A percentile compares a stretch with the other conserved stretches of the same genome.
phyloP scores from a whole-genome alignment of 2,888 invertebrate species.

The Cryptocephalus primarius region DNA sequence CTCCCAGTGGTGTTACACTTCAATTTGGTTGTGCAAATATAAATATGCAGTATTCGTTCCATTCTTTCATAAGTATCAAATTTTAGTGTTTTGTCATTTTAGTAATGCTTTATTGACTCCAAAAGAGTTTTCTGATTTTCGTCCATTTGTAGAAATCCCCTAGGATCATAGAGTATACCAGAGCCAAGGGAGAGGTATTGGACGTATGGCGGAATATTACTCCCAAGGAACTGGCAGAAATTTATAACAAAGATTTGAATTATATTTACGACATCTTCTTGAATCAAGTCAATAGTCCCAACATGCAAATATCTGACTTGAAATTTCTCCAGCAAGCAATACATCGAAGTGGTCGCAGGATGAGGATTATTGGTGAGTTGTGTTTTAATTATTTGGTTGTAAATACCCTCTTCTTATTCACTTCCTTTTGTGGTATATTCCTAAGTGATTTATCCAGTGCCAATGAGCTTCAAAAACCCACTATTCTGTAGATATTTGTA shows the following conservation, averaged over 20 bases:
- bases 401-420: too few relatives aligned
- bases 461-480: too few relatives aligned
- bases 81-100: not conserved
- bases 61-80: not conserved
- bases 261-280: conserved; percentile 32
- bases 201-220: conserved; percentile 77
- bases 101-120: not conserved
- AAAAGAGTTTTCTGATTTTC: conserved; percentile 1
- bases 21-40: not conserved
- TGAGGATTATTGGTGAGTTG: conserved; percentile 28
- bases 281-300: conserved; percentile 22
- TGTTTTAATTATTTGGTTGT: too few relatives aligned
- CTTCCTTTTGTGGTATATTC: too few relatives aligned
- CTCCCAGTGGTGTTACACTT: too few relatives aligned
- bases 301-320: conserved; percentile 27
- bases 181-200: conserved; percentile 44
- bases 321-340: conserved; percentile 30
- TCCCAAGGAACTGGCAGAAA: conserved; percentile 58
- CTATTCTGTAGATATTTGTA: too few relatives aligned
- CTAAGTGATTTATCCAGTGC: too few relatives aligned
- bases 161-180: conserved; percentile 49
- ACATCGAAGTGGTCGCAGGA: conserved; percentile 30
- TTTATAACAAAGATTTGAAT: conserved; percentile 54
- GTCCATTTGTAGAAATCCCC: conserved; percentile 36
- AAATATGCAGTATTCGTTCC: not conserved